Evolutionary conservation across 2,113 vertebrate genomes (phyloP).

Genomic region (Panthera tigris): DNA sequence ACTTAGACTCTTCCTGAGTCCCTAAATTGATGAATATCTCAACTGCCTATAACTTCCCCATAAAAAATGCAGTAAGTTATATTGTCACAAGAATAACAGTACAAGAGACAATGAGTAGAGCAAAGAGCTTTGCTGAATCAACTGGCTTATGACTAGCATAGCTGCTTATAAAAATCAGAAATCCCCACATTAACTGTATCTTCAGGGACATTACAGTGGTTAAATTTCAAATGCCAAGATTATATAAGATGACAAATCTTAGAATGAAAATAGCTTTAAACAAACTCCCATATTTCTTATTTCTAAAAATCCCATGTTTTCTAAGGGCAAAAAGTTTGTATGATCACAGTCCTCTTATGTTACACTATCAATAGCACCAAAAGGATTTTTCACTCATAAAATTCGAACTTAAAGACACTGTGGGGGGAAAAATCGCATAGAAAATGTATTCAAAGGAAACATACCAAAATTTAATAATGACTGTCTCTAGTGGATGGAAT

Average conservation of each 20-base stretch:
- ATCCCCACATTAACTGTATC: not conserved
- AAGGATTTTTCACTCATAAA: not conserved
- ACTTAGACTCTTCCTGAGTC: not conserved
- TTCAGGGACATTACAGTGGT: not conserved
- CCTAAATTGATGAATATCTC: not conserved
- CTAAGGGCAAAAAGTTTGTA: not conserved
- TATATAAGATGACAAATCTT: not conserved
- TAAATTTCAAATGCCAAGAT: not conserved
- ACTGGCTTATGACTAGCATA: not conserved
- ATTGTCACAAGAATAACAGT: not conserved
- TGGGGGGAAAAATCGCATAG: not conserved
- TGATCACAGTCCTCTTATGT: not conserved
- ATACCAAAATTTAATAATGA: not conserved
- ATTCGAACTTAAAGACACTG: conserved; percentile 10
- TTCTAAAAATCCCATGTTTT: not conserved
- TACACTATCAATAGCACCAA: not conserved
- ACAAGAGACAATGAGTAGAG: not conserved
- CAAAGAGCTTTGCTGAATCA: not conserved
- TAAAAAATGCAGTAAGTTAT: not conserved
- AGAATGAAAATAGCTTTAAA: not conserved
- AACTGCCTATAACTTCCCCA: not conserved
- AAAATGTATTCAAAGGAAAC: conserved; percentile 1
- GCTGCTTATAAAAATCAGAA: not conserved
- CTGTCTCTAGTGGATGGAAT: not conserved
- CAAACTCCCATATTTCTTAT: not conserved